Evolutionary conservation across 1,140 invertebrate genomes (phyloP).

Genomic region (Drosophila littoralis): DNA sequence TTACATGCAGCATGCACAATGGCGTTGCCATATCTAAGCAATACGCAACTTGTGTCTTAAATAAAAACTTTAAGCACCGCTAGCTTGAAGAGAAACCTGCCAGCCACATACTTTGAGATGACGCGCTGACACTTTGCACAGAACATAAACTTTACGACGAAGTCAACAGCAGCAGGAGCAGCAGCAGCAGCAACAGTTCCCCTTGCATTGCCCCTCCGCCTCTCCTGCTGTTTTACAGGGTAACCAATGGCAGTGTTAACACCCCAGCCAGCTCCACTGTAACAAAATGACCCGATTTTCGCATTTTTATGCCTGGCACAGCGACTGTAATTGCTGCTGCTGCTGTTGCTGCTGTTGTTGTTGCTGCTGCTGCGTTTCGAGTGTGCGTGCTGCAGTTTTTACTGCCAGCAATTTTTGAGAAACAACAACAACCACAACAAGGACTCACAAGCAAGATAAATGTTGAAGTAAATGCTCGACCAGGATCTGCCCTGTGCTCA

Average conservation of each 20-base stretch:
- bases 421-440: slow-evolving; percentile 12
- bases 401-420: slow-evolving; percentile 58
- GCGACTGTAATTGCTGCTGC: slow-evolving; percentile 45
- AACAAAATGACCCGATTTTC: slow-evolving; percentile 76
- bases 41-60: slow-evolving; percentile 35
- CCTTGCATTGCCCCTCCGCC: neutral
- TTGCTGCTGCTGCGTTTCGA: slow-evolving; percentile 54
- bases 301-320: slow-evolving; percentile 61
- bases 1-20: slow-evolving; percentile 2
- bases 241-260: slow-evolving; percentile 39
- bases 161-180: slow-evolving; percentile 10
- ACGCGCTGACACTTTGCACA: slow-evolving; percentile 46
- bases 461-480: neutral
- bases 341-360: slow-evolving; percentile 12
- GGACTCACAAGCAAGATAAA: slow-evolving; percentile 16
- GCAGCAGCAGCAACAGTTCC: slow-evolving; percentile 14
- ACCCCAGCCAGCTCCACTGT: slow-evolving; percentile 21
- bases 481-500: neutral
- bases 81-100: slow-evolving; percentile 5
- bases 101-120: slow-evolving; percentile 38
- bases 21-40: slow-evolving; percentile 23
- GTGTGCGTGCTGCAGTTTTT: slow-evolving; percentile 80
- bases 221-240: slow-evolving; percentile 10
- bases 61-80: slow-evolving; percentile 48
- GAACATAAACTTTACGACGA: slow-evolving; percentile 45